Base-by-base conservation (phyloP, 1,140 invertebrate genomes). In the Cyphomyrmex costatus region DNA sequence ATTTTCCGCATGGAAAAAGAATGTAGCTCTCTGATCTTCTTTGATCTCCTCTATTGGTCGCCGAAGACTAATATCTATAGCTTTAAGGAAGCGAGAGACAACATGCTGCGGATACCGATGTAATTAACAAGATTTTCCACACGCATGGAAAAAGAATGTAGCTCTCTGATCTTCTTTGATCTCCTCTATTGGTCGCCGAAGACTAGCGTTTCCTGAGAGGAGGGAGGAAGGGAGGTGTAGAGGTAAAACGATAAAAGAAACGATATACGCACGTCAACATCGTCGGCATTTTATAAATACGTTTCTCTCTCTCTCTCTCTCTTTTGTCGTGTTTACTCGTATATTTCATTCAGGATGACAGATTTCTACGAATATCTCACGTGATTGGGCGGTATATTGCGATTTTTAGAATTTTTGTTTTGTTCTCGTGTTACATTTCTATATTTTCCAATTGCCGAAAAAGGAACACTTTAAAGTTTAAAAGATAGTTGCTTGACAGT, bases 111-210 rank as follows among this genome's bases (percentile, higher is more conserved):
- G 33, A 80, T 70, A 70, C 79, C 79, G 36, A 0, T 27, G 79
- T 83, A 83, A 83, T 83, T 19, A 27, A 14, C 36, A 68, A 46
- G 68, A 60, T 73, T 60, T 80, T 80, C 30, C 30, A n/a, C 68
- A n/a, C 10, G 7, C 24, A 16, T 21, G 68, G 53, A 46, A 74
- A 83, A 83, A 74, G 68, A 73, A 61, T 21, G 24, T 24, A 36
- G 21, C 19, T 14, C 27, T 1, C 6, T 27, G n/a, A 53, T 53
- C 61, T 16, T 33, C 16, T 36, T 36, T 36, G 19, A 8, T 24
- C 42, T 27, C 53, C 6, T 19, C 65, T 3, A 27, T n/a, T 76
- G 33, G n/a, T 36, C 27, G 27, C 14, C 60, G 27, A 21, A 46
- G 56, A 46, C 36, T 6, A 10, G 5, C 76, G 42, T 78, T 78